Conservation (phyloP, 1,140 invertebrate species). For the Drosophila erecta region DNA sequence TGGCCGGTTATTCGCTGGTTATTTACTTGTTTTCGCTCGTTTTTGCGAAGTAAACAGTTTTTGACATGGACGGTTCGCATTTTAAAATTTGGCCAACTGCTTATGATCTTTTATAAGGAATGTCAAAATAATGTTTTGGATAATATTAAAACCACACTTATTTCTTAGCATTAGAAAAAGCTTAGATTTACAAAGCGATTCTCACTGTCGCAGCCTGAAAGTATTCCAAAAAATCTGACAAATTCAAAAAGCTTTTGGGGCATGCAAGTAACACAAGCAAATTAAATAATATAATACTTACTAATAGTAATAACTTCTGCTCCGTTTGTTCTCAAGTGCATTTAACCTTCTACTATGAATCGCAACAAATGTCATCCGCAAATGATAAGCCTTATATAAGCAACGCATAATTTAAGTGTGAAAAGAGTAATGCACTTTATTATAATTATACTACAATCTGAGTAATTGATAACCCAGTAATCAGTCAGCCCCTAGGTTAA, state of each 20-base stretch:
- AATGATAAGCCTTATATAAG: slow-evolving; percentile 2
- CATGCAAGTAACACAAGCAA: too few species aligned
- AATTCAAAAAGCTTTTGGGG: not conserved
- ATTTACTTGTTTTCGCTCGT: slow-evolving; percentile 4
- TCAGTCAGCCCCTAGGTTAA: not conserved
- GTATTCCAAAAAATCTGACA: slow-evolving; percentile 16
- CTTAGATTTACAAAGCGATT: too few species aligned
- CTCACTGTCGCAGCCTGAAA: slow-evolving; percentile 26
- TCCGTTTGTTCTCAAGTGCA: too few species aligned
- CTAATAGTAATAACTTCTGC: too few species aligned
- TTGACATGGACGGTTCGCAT: slow-evolving; percentile 5
- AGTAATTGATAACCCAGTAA: not conserved
- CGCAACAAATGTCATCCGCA: slow-evolving; percentile 12
- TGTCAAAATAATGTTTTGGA: too few species aligned
- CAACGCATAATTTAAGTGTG: not conserved
- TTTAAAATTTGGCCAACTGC: not conserved
- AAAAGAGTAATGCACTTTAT: slow-evolving; percentile 1
- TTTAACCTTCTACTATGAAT: not conserved
- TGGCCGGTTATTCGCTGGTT: too few species aligned
- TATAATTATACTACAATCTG: not conserved
- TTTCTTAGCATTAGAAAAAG: too few species aligned
- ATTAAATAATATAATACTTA: too few species aligned
- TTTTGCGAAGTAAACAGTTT: slow-evolving; percentile 28
- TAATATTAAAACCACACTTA: too few species aligned
- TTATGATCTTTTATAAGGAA: not conserved